Base-by-base conservation (phyloP, 2,888 invertebrate species). In the Poecilus cupreus region DNA sequence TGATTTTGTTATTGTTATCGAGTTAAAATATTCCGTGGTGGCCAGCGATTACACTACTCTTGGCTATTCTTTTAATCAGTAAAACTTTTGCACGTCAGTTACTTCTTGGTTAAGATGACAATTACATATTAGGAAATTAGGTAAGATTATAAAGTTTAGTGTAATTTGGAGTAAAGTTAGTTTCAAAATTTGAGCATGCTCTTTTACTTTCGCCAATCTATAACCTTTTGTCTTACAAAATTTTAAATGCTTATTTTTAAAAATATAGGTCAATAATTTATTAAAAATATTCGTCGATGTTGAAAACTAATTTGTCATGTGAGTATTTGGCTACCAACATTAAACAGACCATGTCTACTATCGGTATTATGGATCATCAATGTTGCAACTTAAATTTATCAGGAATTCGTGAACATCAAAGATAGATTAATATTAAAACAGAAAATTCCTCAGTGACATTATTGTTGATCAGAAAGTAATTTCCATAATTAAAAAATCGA, bases 341-440 rank as follows among this genome's bases (percentile, higher is more conserved):
- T 43, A 11, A 0, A 3, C n/a, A 39, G 39, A 32, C 32, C 32
- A 32, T 32, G n/a, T 3, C 32, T 5, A 18, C 51, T 26, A 22
- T 57, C 11, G 5, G 51, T 26, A 43, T 24, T 57, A 57, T 57
- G 24, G 26, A 57, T 57, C 2, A 57, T 22, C n/a, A 22, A 57
- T 57, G 26, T 57, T 22, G 57, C 20, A 57, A 57, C 13, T 57
- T 57, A 22, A 24, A 57, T 57, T 57, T 57, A 57, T 57, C 26
- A 57, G 22, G 11, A 57, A 57, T 57, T n/a, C 54, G 11, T 26
- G 57, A 24, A 22, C 24, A 57, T 51, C 51, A 51, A 20, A 18
- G 51, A 20, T 51, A 51, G 8, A 51, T 18, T 51, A 18, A 20
- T 51, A 51, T 51, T 10, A 51, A 18, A 51, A 51, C 18, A 24